phyloP scores from a whole-genome alignment of 2,888 invertebrate species.

The Drosophila maculinotata region DNA sequence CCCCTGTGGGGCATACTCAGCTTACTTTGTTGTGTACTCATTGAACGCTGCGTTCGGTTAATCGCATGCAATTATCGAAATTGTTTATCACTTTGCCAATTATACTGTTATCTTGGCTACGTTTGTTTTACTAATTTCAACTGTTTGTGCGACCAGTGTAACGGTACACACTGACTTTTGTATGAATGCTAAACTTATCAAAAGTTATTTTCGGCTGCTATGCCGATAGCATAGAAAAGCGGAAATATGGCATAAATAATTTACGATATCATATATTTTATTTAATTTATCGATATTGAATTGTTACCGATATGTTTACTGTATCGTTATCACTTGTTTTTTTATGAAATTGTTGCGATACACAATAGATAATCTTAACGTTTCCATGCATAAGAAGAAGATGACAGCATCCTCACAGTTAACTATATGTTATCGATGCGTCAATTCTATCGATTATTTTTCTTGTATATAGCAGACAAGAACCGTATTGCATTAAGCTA shows the following conservation, averaged over 20 bases:
- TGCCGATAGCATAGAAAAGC: too few relatives aligned
- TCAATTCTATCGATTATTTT: not conserved
- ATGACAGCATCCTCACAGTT: too few relatives aligned
- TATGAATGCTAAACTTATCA: too few relatives aligned
- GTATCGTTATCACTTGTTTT: not conserved
- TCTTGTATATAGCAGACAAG: too few relatives aligned
- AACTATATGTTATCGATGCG: not conserved
- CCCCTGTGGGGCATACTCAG: conserved; percentile 5
- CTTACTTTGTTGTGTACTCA: conserved; percentile 8
- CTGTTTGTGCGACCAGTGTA: conserved; percentile 1
- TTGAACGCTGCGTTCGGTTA: conserved; percentile 21
- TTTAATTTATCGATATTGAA: not conserved
- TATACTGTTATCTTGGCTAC: conserved; percentile 23
- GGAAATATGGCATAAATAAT: too few relatives aligned
- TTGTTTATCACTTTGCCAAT: conserved; percentile 46
- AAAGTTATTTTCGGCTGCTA: too few relatives aligned
- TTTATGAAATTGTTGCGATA: too few relatives aligned
- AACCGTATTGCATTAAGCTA: not conserved
- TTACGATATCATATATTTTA: too few relatives aligned
- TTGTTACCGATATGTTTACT: not conserved
- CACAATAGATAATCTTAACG: too few relatives aligned
- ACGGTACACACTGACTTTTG: too few relatives aligned
- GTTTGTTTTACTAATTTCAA: conserved; percentile 7
- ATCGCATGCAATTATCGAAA: conserved; percentile 52
- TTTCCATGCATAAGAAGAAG: too few relatives aligned